Evolutionary conservation across 2,888 invertebrate species (phyloP), one percentile per base, ranked within the genome.

Genomic region (Oegoconia quadripuncta): DNA sequence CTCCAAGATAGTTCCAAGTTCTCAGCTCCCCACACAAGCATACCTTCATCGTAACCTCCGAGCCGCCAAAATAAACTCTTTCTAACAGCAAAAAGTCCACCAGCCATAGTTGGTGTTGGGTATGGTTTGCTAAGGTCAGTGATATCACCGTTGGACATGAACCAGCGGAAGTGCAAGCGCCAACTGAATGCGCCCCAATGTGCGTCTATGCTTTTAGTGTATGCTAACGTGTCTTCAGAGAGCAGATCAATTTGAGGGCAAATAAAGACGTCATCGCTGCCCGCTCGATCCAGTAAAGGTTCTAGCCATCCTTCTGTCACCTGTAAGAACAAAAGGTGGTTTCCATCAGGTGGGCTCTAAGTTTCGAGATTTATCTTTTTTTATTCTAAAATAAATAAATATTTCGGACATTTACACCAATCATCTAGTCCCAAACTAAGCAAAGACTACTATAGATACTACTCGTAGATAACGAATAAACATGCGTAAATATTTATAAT

Each of bases 141-240:
- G 43, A 93, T 90, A 39, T 90, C 86, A 22, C 89, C 89, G 17
- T 93, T 93, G 0, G 95, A 89, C 39, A 94, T 92, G 50, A 95
- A 92, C 95, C 95, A 95, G 15, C 95, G 89, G 62, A 94, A 99
- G 69, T 98, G 98, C 11, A 99, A 87, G 53, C 97, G 94, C 98
- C 99, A 99, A 74, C 98, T 99, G 74, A 99, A 98, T 0, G 97
- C 98, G 3, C 99, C 99, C 95, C 97, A 97, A 62, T 98, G 98
- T 32, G 98, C 91, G 72, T 99, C 98, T 51, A 97, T 96, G 43
- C 96, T 96, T 60, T 97, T 95, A 2, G 94, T 94, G 70, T 99
- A 99, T 22, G 97, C 96, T 59, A 99, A 95, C 2, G 97, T 97
- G 56, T 98, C 96, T 64, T 99, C 97, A 44, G 96, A 97, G 30